These are phyloP conservation scores for Abrostola tripartita DNA, from an alignment of 2,888 invertebrate species.

Conservation along the genomic window DNA sequence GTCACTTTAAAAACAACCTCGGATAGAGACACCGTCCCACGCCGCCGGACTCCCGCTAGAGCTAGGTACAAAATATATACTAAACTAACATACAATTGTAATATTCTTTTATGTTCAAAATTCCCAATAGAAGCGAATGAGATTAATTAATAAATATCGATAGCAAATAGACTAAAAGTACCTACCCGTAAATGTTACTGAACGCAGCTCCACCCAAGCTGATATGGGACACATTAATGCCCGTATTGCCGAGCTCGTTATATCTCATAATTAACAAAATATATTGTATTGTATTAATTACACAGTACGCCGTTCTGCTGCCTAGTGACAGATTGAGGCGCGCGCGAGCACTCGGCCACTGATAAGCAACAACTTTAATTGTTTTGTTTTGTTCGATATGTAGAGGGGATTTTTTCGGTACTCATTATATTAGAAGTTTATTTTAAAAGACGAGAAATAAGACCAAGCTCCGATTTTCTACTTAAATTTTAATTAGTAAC, in stretches of 20 bases:
- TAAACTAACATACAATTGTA: not conserved
- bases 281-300: conserved; percentile 5
- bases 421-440: too few relatives aligned
- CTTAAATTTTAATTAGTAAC: too few relatives aligned
- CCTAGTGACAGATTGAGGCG: conserved; percentile 30
- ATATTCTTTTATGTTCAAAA: not conserved
- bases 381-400: not conserved
- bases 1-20: not conserved
- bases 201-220: conserved; percentile 93
- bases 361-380: conserved; percentile 20
- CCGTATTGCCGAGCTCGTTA: conserved; percentile 92
- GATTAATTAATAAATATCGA: not conserved
- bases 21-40: too few relatives aligned
- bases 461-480: too few relatives aligned
- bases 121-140: not conserved
- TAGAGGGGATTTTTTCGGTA: not conserved
- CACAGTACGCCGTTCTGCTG: conserved; percentile 20
- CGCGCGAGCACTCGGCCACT: conserved; percentile 6
- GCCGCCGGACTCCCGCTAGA: too few relatives aligned
- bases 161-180: conserved; percentile 30
- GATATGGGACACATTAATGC: conserved; percentile 91
- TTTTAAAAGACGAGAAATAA: too few relatives aligned
- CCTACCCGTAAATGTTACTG: conserved; percentile 92
- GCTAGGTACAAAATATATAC: not conserved
- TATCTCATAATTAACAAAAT: conserved; percentile 89